Evolutionary conservation across 2,797 vertebrate species (phyloP).

Genomic region (Xyrichtys novacula): DNA sequence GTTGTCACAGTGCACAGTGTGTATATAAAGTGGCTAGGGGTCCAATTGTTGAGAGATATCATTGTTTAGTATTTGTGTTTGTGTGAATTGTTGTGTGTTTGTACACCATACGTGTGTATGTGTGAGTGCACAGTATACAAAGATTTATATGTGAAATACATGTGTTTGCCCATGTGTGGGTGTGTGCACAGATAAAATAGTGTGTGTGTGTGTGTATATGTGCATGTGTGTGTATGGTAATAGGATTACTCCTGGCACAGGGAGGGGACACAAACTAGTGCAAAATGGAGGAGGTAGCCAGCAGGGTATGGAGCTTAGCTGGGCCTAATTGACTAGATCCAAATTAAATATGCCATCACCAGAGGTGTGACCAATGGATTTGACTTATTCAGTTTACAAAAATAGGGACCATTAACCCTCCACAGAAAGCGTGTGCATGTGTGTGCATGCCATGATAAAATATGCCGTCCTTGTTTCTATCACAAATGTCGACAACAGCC

Average conservation of each 20-base stretch:
- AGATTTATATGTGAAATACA: conserved; percentile 50
- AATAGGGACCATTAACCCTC: conserved; percentile 99
- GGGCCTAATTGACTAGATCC: conserved; percentile 99
- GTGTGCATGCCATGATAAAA: conserved; percentile 51
- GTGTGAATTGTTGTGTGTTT: not conserved
- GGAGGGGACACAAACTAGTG: conserved; percentile 93
- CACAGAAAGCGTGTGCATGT: conserved; percentile 84
- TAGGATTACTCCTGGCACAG: conserved; percentile 98
- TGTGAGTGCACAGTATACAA: conserved; percentile 21
- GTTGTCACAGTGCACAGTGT: conserved; percentile 72
- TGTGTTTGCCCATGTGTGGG: conserved; percentile 40
- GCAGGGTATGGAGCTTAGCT: conserved; percentile 98
- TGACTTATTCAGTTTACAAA: conserved; percentile 99
- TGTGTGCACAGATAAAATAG: conserved; percentile 19
- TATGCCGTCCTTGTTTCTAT: conserved; percentile 57
- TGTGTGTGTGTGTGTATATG: conserved; percentile 38
- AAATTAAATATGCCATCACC: conserved; percentile 99
- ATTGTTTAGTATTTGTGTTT: conserved; percentile 58
- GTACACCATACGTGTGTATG: conserved; percentile 7
- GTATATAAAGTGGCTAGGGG: conserved; percentile 73
- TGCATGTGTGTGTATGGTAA: conserved; percentile 90
- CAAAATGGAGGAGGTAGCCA: conserved; percentile 97
- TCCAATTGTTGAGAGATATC: conserved; percentile 57
- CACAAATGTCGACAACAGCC: conserved; percentile 53
- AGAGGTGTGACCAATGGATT: conserved; percentile 99